These are phyloP conservation scores for Syngnathoides biaculeatus DNA, from an alignment of 2,113 vertebrate genomes.

Conservation along the genomic window DNA sequence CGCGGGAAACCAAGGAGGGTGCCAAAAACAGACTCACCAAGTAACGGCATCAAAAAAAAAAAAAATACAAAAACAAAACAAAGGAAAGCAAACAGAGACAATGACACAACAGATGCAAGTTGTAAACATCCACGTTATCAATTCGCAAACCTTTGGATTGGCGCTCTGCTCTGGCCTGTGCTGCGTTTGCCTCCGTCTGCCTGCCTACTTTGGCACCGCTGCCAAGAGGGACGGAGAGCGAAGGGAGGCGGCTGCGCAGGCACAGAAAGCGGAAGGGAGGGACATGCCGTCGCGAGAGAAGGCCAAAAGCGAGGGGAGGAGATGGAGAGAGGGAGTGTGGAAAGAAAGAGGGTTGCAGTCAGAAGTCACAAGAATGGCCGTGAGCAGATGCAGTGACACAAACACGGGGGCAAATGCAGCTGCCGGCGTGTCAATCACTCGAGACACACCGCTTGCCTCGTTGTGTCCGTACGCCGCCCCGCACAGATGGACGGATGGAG, in stretches of 20 bases:
- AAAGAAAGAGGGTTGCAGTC: slow-evolving; percentile 42
- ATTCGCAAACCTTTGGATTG: slow-evolving; percentile 61
- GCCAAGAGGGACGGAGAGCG: slow-evolving; percentile 66
- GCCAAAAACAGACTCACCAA: slow-evolving; percentile 22
- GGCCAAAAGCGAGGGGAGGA: slow-evolving; percentile 55
- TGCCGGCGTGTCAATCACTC: slow-evolving; percentile 31
- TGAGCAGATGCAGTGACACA: slow-evolving; percentile 16
- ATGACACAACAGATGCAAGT: slow-evolving; percentile 20
- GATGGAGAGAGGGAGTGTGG: slow-evolving; percentile 20
- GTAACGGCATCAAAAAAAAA: background rate
- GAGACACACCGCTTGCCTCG: slow-evolving; percentile 26
- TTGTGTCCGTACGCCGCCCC: slow-evolving; percentile 27
- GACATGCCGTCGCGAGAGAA: slow-evolving; percentile 52
- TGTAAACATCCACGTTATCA: slow-evolving; percentile 50
- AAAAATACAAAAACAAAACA: background rate
- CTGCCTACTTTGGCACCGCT: slow-evolving; percentile 72
- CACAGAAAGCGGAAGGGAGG: slow-evolving; percentile 69
- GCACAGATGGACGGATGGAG: too few relatives aligned
- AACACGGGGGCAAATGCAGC: slow-evolving; percentile 30
- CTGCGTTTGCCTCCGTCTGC: slow-evolving; percentile 60
- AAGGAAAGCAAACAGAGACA: slow-evolving; percentile 14
- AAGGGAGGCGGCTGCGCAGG: slow-evolving; percentile 42
- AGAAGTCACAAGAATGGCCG: slow-evolving; percentile 35
- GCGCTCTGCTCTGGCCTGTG: slow-evolving; percentile 68
- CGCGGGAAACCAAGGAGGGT: slow-evolving; percentile 25